Base-by-base conservation (phyloP, 2,888 invertebrate genomes). In the Pegoplata infirma region DNA sequence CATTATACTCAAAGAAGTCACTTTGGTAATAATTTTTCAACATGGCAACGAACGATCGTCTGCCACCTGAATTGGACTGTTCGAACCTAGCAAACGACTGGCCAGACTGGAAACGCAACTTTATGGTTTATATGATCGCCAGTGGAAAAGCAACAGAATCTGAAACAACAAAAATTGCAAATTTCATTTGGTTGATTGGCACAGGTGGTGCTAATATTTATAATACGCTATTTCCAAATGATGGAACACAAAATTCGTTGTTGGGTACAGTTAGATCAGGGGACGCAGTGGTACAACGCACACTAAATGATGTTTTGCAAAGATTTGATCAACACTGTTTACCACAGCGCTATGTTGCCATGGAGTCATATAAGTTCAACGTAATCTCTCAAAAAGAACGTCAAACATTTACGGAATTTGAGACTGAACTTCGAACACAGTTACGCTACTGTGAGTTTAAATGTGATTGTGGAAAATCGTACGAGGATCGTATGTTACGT, bases 341-440 rank as follows among this genome's bases (percentile, higher is more conserved):
- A 32, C 72, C 76, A 6, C 61, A 64, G 17, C n/a, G n/a, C n/a
- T n/a, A n/a, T n/a, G n/a, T n/a, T n/a, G n/a, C n/a, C n/a, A n/a
- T n/a, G n/a, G n/a, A 23, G 23, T 23, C 23, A 23, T 23, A 23
- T 6, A 23, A 23, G 6, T 23, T 23, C 6, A 23, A 23, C 23
- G 19, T 49, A 12, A 23, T 6, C 23, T 23, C 23, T 5, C 82
- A 82, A 73, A 79, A 72, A 63, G 79, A 78, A 59, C 19, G 63
- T 6, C 76, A 81, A 64, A 3, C 73, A 47, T 81, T 81, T 53
- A 55, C 6, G 8, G 80, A 79, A n/a, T 82, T 81, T 46, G 71
- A 79, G 66, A 81, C 80, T 0, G 81, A 82, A 55, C 49, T 81
- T 5, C 80, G 81, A 2, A 81, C 19, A 53, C 80, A 80, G 63